These are phyloP conservation scores for Pterocles burchelli DNA, from an alignment of 2,113 vertebrate species.

Conservation along the genomic window DNA sequence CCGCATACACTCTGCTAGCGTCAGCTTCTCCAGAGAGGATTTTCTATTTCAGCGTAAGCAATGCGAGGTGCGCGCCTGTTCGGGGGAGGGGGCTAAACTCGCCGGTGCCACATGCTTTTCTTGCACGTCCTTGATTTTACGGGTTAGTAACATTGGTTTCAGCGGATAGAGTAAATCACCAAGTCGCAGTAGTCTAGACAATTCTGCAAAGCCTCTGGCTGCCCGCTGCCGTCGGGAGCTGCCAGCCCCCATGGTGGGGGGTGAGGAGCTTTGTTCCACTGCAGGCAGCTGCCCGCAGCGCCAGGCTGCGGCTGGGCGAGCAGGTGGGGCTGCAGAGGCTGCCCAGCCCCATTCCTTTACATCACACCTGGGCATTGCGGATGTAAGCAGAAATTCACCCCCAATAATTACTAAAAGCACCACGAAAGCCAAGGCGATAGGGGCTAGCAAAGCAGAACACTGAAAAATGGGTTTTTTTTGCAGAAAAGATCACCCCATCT, in stretches of 20 bases:
- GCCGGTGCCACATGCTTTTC: neutral
- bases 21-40: neutral
- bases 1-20: neutral
- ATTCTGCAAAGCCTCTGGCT: neutral
- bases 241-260: too few species aligned
- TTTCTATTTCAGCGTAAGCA: neutral
- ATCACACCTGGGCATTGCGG: neutral
- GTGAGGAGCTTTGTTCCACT: neutral
- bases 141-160: neutral
- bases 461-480: neutral
- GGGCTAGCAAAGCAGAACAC: neutral
- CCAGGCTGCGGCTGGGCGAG: neutral
- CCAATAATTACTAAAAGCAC: too few species aligned
- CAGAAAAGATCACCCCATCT: neutral
- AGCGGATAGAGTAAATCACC: neutral
- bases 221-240: neutral
- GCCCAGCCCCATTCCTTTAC: neutral
- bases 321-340: neutral
- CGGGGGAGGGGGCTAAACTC: neutral
- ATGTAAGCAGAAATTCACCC: neutral
- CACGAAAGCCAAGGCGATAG: rapidly evolving
- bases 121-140: neutral
- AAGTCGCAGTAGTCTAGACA: rapidly evolving
- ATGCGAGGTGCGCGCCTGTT: rapidly evolving
- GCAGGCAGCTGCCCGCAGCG: neutral